Base-by-base conservation (phyloP, 1,140 invertebrate species). In the Steinernema khuongi region DNA sequence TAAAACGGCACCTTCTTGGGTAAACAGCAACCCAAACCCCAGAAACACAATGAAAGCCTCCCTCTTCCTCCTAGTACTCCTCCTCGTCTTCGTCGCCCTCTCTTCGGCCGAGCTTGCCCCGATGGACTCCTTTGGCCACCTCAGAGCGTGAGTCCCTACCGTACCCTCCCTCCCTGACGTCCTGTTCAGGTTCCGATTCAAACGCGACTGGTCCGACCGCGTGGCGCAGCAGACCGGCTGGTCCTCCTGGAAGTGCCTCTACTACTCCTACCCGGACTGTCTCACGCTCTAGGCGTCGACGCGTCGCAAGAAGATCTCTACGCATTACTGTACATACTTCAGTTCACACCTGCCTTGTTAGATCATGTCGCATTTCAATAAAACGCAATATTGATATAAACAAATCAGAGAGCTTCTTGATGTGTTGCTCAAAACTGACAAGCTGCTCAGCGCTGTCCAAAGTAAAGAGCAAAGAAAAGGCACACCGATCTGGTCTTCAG, bases 101-200 rank as follows among this genome's bases (percentile, higher is more conserved):
- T 11, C 50, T 22, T 2, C 22, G 2, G 50, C 50, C 50, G 50
- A 41, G 36, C 7, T 41, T n/a, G 7, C 36, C 36, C 50, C 11
- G 50, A 60, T 22, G 50, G 14, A 22, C 50, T 60, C 22, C 50
- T 22, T n/a, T n/a, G n/a, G n/a, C n/a, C n/a, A n/a, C n/a, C 50
- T 60, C 50, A 60, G 50, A 60, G 50, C 50, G 50, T 60, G 26
- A 22, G 50, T 60, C 22, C n/a, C 50, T 60, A 60, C 50, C 50
- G 50, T 60, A 60, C 11, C 22, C 50, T 22, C 50, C 22, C 11
- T 60, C 50, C n/a, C 50, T 60, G 4, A 60, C 22, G 36, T 41
- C 36, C n/a, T 7, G 7, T 60, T 26, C 26, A 60, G 50, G 19
- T 60, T 60, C 7, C 50, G 50, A 7, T 14, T 22, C 4, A 60